phyloP scores from a whole-genome alignment of 2,888 invertebrate species.

The Scaptomyza reducta region DNA sequence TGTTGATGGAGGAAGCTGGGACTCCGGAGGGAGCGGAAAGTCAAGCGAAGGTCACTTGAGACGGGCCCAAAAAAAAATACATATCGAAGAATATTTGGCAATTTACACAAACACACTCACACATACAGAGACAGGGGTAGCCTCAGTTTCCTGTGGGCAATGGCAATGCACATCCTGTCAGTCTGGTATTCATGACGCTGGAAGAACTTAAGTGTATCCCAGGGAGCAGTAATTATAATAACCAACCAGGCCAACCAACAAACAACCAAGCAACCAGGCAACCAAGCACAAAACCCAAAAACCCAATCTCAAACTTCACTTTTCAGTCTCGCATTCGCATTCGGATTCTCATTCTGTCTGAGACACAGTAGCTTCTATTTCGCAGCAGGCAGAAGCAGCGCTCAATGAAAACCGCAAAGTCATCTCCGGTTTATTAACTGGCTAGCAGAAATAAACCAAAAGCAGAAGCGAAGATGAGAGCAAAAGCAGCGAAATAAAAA shows the following conservation, averaged over 20 bases:
- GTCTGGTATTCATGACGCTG: constrained; percentile 64
- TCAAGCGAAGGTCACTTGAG: constrained; percentile 57
- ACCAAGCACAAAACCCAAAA: constrained; percentile 20
- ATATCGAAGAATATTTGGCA: constrained; percentile 30
- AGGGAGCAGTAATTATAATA: constrained; percentile 74
- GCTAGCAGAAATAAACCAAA: constrained; percentile 54
- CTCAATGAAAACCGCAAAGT: constrained; percentile 79
- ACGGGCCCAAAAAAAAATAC: constrained; percentile 10
- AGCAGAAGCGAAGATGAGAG: constrained; percentile 54
- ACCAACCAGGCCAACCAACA: constrained; percentile 43
- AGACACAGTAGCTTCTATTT: constrained; percentile 63
- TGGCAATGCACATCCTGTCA: constrained; percentile 63
- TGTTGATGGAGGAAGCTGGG: neutral
- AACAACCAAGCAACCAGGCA: constrained; percentile 26
- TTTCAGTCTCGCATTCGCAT: constrained; percentile 25
- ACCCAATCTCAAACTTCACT: constrained; percentile 25
- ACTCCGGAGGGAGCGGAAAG: constrained; percentile 34
- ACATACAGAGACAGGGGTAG: constrained; percentile 6
- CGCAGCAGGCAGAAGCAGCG: constrained; percentile 55
- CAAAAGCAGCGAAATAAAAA: constrained; percentile 30
- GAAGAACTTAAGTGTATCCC: constrained; percentile 69
- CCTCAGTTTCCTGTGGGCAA: constrained; percentile 55
- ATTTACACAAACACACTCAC: constrained; percentile 10
- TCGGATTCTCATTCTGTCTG: constrained; percentile 23
- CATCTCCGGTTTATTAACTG: constrained; percentile 81